A percentile compares a stretch with the other conserved stretches of the same genome.
Conservation (phyloP, 2,113 vertebrate genomes). For the Crotalus tigris region DNA sequence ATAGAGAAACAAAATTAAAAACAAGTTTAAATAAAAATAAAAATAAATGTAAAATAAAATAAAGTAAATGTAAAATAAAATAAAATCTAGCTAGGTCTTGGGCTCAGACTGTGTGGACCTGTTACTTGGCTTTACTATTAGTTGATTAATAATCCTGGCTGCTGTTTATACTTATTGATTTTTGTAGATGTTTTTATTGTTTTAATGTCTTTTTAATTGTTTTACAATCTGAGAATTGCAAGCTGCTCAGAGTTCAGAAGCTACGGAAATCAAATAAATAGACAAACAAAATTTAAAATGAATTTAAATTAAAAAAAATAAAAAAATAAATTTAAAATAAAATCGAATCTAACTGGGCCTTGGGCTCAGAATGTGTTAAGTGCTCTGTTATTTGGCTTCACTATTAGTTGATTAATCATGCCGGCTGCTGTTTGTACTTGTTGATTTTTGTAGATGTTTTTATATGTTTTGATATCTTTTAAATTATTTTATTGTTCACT, state of each 20-base stretch:
- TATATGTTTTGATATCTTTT: not conserved
- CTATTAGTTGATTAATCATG: not conserved
- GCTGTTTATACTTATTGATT: not conserved
- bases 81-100: not conserved
- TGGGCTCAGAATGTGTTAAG: not conserved
- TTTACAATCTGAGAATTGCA: not conserved
- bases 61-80: not conserved
- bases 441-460: not conserved
- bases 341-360: not conserved
- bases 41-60: not conserved
- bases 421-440: not conserved
- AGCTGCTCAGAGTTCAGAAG: not conserved
- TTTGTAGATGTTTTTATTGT: not conserved
- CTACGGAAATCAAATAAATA: not conserved
- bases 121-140: not conserved
- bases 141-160: not conserved
- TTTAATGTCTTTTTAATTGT: not conserved
- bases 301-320: not conserved
- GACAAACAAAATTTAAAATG: not conserved
- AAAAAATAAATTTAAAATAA: not conserved
- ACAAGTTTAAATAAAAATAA: not conserved
- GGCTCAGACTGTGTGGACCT: not conserved
- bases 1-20: not conserved
- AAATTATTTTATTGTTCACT: not conserved
- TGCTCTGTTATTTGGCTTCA: not conserved